Evolutionary conservation across 2,888 invertebrate genomes (phyloP).

Genomic region (Sinopyrophorus schimmeli): DNA sequence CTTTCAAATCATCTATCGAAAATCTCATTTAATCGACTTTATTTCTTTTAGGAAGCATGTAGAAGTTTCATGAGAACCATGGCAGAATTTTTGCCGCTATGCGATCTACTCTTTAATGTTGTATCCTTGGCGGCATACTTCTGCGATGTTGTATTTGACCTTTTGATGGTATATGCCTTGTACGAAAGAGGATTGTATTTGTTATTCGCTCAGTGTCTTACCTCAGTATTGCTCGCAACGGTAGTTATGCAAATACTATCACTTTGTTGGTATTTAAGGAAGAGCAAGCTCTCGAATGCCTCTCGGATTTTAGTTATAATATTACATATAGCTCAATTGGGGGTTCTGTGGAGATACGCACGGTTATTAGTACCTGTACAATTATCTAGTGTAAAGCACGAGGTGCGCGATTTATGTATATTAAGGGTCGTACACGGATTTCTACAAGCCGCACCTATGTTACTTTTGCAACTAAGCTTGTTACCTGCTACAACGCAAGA

Average conservation of each 20-base stretch:
- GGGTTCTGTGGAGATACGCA: constrained; percentile 81
- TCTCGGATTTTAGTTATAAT: constrained; percentile 60
- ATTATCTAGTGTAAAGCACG: constrained; percentile 78
- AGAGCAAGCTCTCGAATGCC: constrained; percentile 57
- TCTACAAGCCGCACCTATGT: constrained; percentile 86
- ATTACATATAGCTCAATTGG: constrained; percentile 70
- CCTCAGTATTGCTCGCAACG: constrained; percentile 72
- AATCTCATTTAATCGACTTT: not conserved
- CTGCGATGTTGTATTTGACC: constrained; percentile 88
- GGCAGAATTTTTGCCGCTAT: constrained; percentile 87
- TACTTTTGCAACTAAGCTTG: constrained; percentile 78
- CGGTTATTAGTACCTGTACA: constrained; percentile 83
- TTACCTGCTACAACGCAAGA: constrained; percentile 51
- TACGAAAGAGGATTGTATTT: constrained; percentile 68
- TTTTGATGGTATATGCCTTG: constrained; percentile 82
- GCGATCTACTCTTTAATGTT: constrained; percentile 90
- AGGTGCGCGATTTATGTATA: constrained; percentile 75
- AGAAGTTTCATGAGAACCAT: constrained; percentile 53
- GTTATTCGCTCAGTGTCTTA: constrained; percentile 70
- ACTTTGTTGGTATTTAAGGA: constrained; percentile 73
- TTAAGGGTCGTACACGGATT: constrained; percentile 84
- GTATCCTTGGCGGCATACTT: constrained; percentile 88
- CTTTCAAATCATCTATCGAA: constrained; percentile 1
- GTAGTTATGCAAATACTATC: constrained; percentile 77
- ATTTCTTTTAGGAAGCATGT: constrained; percentile 43